Base-by-base conservation (phyloP, 2,113 vertebrate genomes). In the Ophthalmolycus amberensis region DNA sequence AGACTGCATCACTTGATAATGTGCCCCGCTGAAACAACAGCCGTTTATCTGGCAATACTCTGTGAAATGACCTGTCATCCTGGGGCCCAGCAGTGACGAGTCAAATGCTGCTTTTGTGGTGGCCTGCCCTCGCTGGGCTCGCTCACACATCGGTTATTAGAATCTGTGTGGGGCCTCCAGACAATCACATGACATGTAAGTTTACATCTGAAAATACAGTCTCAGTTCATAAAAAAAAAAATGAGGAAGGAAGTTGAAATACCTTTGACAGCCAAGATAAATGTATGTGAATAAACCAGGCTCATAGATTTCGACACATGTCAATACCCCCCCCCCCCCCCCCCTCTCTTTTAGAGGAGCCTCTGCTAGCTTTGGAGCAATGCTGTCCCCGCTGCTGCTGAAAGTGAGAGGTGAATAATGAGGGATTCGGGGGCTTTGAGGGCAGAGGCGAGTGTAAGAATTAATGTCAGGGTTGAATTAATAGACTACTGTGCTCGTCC, bases 11-110 rank as follows among this genome's bases (percentile, higher is more conserved):
- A 18, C 9, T 76, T 79, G 84, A 70, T 83, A 84, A 82, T 44
- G 72, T 79, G 77, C 74, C 71, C 37, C 27, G 0, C 15, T 84
- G 80, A 89, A 91, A 90, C 82, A 92, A 91, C 88, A 89, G 64
- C 75, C 58, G 67, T 86, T 91, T 92, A 92, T 92, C 88, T 82
- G 37, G 15, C 67, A 71, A 88, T 75, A 67, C 40, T 63, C 60
- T 34, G 42, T 15, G 76, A 79, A 89, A 92, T 85, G 37, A 90
- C 80, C 80, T 83, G 75, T 76, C 71, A 52, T 73, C 74, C 20
- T 6, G 15, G 27, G 54, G 74, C 69, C 60, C 34, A 27, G 34
- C 85, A 79, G 84, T 82, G 79, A 83, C 72, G n/a, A 46, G 60
- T 72, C 67, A 85, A 77, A 89, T 83, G 64, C 48, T 59, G 77